Evolutionary conservation across 2,797 vertebrate genomes (phyloP), one percentile per base, ranked within the genome.

Genomic region (Diceros bicornis): DNA sequence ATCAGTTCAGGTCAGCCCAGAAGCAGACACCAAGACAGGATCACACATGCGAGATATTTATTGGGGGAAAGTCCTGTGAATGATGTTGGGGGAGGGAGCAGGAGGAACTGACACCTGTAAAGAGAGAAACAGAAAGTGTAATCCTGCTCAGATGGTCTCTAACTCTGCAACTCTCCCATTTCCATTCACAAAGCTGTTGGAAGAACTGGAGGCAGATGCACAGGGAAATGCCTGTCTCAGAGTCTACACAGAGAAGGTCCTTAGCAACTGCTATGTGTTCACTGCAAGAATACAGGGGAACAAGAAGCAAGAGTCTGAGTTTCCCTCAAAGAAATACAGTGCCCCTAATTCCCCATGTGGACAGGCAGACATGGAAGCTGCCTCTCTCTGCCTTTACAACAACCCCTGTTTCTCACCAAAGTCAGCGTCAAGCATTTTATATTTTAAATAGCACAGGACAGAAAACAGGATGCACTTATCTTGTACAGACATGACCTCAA

Each of bases 401-500:
- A 59, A 68, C 32, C 9, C 50, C 37, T 18, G 1, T 77, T 79
- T 75, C 68, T 96, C 75, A 82, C 66, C 32, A 20, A 86, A 78
- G 14, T 77, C 52, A 77, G 16, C 2, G 52, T 23, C 72, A 47
- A 90, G 34, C 14, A 78, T 29, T 68, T 47, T 57, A 34, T 68
- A 25, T 89, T 84, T 92, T 74, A 85, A 90, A 61, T 50, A 91
- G 34, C 27, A 81, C 59, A 59, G 71, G 32, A 34, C 27, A 94
- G 34, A 74, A 89, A 96, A 79, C 34, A 92, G 75, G 47, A 83
- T 57, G 34, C 14, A 29, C n/a, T 94, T 89, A 89, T 86, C 57
- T 92, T 59, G 59, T 75, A 20, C 18, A 90, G 44, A 79, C 10
- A 68, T 50, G 72, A 57, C 61, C 61, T 85, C 68, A 72, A 85